phyloP scores from a whole-genome alignment of 2,888 invertebrate species.

The Dynastes grantii region DNA sequence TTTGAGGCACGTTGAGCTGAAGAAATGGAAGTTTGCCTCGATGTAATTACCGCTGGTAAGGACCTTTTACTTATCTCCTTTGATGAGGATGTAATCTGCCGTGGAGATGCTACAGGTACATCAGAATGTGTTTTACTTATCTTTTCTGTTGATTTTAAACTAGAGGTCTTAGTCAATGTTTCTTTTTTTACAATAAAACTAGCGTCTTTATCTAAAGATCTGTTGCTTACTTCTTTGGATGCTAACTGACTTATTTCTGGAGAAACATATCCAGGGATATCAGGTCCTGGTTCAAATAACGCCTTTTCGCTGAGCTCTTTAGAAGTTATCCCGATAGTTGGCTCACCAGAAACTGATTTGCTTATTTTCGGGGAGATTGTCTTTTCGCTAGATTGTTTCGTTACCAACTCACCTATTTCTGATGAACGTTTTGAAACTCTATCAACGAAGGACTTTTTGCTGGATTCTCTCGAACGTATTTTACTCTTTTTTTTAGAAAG shows the following conservation, averaged over 20 bases:
- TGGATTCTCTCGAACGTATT: neutral
- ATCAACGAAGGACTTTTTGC: neutral
- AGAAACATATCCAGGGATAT: neutral
- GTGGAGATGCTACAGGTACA: neutral
- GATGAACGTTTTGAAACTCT: too few species aligned
- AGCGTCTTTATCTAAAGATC: neutral
- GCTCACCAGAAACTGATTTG: too few species aligned
- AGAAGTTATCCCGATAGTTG: neutral
- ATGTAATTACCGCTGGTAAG: neutral
- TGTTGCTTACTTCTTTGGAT: neutral
- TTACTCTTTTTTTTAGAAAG: neutral
- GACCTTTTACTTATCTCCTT: conserved; percentile 1
- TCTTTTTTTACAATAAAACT: neutral
- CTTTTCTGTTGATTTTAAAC: neutral
- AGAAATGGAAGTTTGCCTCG: neutral
- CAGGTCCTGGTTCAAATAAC: neutral
- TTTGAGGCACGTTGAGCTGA: neutral
- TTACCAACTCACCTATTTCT: too few species aligned
- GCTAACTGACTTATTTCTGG: neutral
- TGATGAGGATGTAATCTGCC: conserved; percentile 1
- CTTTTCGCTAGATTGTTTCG: too few species aligned
- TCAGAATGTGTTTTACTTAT: neutral
- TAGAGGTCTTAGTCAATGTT: neutral
- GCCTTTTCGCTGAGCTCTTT: neutral
- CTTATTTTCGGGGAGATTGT: too few species aligned